Conservation (phyloP, 64 coral and sea anemone species). For the Actinia equina region DNA sequence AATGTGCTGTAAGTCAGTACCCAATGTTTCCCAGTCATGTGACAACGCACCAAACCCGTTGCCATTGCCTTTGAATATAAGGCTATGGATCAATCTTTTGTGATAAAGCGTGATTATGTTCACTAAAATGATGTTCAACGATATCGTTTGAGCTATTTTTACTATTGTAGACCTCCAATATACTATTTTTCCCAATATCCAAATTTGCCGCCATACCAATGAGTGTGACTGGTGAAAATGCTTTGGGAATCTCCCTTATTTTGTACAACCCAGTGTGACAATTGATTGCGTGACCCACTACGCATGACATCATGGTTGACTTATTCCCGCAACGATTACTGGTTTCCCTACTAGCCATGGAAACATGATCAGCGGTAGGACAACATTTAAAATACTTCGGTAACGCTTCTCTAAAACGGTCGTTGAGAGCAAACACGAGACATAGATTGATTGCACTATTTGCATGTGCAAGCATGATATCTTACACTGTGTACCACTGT, state of each 20-base stretch:
- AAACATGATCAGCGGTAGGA: not conserved
- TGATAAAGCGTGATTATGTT: no score
- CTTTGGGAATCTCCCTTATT: not conserved
- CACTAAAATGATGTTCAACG: not conserved
- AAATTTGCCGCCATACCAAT: not conserved
- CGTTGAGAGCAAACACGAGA: constrained; percentile 5
- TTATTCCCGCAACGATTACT: not conserved
- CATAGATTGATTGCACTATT: not conserved
- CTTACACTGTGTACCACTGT: no score
- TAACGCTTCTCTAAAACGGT: not conserved
- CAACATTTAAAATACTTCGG: not conserved
- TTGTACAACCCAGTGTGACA: not conserved
- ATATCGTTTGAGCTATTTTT: not conserved
- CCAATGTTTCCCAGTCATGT: no score
- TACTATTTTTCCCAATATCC: not conserved
- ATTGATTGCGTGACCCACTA: not conserved
- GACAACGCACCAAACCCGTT: no score
- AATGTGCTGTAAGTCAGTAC: no score
- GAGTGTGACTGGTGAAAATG: not conserved
- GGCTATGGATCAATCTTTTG: no score
- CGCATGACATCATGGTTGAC: not conserved
- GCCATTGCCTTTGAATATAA: no score
- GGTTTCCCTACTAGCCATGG: not conserved
- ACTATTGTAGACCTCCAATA: not conserved
- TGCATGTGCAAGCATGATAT: constrained; percentile 5